These are phyloP conservation scores for Biston betularia DNA, from an alignment of 2,888 invertebrate genomes.

Conservation along the genomic window DNA sequence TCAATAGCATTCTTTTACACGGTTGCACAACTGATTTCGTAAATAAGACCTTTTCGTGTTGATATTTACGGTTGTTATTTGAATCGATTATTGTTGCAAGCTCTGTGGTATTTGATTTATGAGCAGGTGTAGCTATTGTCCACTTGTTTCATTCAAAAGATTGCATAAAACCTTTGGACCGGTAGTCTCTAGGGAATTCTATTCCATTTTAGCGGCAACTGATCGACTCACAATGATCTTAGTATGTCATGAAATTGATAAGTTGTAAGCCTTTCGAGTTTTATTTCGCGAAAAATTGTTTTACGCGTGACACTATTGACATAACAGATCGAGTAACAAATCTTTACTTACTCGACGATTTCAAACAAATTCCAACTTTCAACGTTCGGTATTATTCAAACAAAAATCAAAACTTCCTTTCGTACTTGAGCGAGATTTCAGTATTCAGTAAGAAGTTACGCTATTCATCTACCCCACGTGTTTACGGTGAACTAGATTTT, in stretches of 20 bases:
- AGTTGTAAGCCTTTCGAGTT: neutral
- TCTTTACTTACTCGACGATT: conserved; percentile 43
- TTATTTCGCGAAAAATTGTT: neutral
- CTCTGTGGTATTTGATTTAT: conserved; percentile 70
- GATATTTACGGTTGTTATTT: conserved; percentile 61
- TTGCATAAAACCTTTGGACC: conserved; percentile 74
- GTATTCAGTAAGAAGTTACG: conserved; percentile 62
- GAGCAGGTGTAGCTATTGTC: conserved; percentile 71
- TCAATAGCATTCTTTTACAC: conserved; percentile 73
- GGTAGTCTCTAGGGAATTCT: conserved; percentile 60
- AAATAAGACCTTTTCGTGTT: conserved; percentile 59
- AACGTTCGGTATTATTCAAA: conserved; percentile 64
- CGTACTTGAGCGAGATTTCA: conserved; percentile 61
- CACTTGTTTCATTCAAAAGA: conserved; percentile 68
- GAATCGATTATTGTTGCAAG: conserved; percentile 39
- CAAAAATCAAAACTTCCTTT: conserved; percentile 76
- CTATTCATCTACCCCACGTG: conserved; percentile 41
- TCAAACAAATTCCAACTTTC: conserved; percentile 58
- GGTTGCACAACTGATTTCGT: conserved; percentile 60
- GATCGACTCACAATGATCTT: conserved; percentile 39
- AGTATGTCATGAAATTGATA: neutral
- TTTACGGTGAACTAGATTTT: conserved; percentile 44
- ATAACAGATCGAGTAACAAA: conserved; percentile 41
- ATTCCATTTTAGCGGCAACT: conserved; percentile 57
- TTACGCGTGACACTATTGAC: conserved; percentile 31